These are phyloP conservation scores for Xanthia icteritia DNA, from an alignment of 2,888 invertebrate genomes.

Conservation along the genomic window DNA sequence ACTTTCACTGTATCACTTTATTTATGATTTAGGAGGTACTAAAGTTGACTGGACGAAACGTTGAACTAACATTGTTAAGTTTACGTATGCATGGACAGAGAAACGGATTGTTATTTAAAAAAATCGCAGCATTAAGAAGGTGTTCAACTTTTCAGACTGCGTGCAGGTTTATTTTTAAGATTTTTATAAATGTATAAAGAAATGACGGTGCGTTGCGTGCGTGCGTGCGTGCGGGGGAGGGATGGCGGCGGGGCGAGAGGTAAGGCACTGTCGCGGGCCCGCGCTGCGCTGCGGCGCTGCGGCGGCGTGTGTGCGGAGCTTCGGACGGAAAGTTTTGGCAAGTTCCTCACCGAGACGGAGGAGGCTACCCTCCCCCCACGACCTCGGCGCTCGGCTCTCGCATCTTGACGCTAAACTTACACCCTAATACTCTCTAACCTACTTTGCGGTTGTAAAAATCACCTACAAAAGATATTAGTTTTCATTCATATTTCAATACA, in stretches of 20 bases:
- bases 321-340: constrained; percentile 89
- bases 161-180: constrained; percentile 1
- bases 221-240: constrained; percentile 40
- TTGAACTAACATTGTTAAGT: constrained; percentile 10
- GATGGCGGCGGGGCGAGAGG: constrained; percentile 63
- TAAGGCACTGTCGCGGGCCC: constrained; percentile 84
- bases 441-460: constrained; percentile 91
- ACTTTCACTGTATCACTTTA: constrained; percentile 1
- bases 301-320: constrained; percentile 82
- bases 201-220: neutral
- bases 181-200: neutral
- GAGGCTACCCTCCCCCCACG: constrained; percentile 78
- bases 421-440: constrained; percentile 87
- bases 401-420: constrained; percentile 87
- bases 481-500: constrained; percentile 89
- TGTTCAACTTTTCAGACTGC: neutral
- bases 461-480: constrained; percentile 91
- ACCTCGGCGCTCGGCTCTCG: constrained; percentile 84
- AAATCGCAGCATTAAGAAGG: neutral
- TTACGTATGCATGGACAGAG: neutral
- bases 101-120: neutral
- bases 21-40: constrained; percentile 4
- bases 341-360: constrained; percentile 85
- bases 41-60: constrained; percentile 11
- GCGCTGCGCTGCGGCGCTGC: constrained; percentile 70